Base-by-base conservation (phyloP, 2,113 vertebrate genomes). In the Aphelocoma coerulescens region DNA sequence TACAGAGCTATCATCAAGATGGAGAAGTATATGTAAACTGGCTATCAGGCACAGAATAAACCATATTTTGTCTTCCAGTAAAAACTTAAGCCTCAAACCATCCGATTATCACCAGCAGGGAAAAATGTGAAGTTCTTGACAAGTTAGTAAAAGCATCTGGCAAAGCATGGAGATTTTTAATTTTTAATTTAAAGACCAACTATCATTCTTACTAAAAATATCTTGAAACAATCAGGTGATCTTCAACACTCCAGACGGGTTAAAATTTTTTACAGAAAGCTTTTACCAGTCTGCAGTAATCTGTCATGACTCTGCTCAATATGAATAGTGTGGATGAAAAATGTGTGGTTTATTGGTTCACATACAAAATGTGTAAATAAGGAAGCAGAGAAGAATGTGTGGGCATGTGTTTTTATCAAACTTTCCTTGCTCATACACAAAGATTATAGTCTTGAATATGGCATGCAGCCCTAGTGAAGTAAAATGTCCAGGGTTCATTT, bases 101-200 rank as follows among this genome's bases (percentile, higher is more conserved):
- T 20, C 3, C 12, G 5, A 80, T 73, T 81, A 76, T 74, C 30
- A 54, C 32, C 51, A 61, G 54, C 10, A 73, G 27, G 21, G 15
- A 76, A 83, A 85, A 87, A 93, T 7, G 17, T 16, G 4, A 75
- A 59, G 58, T 43, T 54, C 88, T 74, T 87, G 73, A 77, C 67
- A 89, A 68, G 44, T 21, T 69, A 93, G 85, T 85, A 82, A 82
- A 78, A 74, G 75, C 68, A 93, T 66, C 88, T 82, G 43, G 75
- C 83, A 44, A 35, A 24, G n/a, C 43, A 79, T 1, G 3, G 22
- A 82, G 80, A 71, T 69, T 88, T 83, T 91, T 80, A 65, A 80
- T 94, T 94, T 96, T 94, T 94, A 87, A 94, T 96, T 95, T 82
- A 46, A 93, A 93, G 72, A 84, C 30, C 51, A 96, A 85, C 65